Conservation (phyloP, 2,888 invertebrate genomes). For the Hipparchia semele region DNA sequence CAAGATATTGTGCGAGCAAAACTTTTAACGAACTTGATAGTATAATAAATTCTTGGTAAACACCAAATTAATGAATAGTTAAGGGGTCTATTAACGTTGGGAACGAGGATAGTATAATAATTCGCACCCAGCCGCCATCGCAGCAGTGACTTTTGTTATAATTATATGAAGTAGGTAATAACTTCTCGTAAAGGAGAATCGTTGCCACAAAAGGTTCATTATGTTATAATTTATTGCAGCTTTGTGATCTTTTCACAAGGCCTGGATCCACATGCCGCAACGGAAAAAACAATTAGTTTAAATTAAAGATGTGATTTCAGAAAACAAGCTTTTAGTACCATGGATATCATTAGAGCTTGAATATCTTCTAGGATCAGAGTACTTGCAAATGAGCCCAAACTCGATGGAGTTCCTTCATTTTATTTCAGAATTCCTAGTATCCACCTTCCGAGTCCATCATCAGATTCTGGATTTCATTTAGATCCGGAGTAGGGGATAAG, state of each 20-base stretch:
- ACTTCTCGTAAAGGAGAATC: background rate
- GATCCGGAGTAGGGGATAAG: too few species aligned
- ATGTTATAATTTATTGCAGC: background rate
- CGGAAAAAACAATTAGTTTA: background rate
- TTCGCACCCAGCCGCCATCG: background rate
- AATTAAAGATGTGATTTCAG: too few species aligned
- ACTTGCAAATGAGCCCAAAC: too few species aligned
- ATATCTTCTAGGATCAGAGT: too few species aligned
- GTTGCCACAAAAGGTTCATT: background rate
- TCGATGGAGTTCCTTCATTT: too few species aligned
- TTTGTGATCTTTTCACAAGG: background rate
- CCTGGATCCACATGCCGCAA: background rate
- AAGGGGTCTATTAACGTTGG: background rate
- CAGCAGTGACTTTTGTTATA: background rate
- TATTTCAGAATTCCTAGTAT: too few species aligned
- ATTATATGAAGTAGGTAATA: background rate
- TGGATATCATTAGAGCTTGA: too few species aligned
- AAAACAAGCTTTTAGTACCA: too few species aligned
- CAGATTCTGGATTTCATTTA: too few species aligned
- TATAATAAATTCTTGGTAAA: background rate
- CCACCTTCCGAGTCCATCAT: too few species aligned
- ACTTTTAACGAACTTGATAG: background rate
- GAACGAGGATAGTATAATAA: slow-evolving; percentile 1
- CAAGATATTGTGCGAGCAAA: background rate
- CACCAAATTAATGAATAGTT: slow-evolving; percentile 1